Evolutionary conservation across 2,888 invertebrate genomes (phyloP), one percentile per base, ranked within the genome.

Genomic region (Pediacus dermestoides): DNA sequence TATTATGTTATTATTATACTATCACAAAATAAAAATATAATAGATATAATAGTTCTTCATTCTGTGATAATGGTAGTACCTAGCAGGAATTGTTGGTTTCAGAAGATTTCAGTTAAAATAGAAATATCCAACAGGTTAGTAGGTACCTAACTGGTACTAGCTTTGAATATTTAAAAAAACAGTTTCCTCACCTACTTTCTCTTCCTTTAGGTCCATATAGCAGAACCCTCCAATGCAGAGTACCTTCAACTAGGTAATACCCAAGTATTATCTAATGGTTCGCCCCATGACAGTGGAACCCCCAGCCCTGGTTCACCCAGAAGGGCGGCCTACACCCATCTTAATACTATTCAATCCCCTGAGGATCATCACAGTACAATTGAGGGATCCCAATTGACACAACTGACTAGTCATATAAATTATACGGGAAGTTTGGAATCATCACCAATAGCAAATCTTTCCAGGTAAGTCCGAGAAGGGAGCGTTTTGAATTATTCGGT

Each of bases 321-420:
- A 33, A 47, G 55, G 13, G 48, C 48, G 8, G 51, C 52, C 16
- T 63, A 59, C 34, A 55, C 60, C 4, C 60, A 58, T 45, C 39
- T 64, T 21, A 43, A 44, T 31, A 25, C 46, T 7, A 43, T 53
- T 22, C 52, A 49, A n/a, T 16, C 57, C 3, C 44, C 55, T n/a
- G 54, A 53, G 6, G 60, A 63, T 15, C 61, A 60, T 23, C 57
- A 42, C 34, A 44, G 34, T 30, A 45, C 44, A n/a, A 49, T 58
- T 18, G 61, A 58, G 34, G 52, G 53, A 7, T 58, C 63, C 3
- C 66, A 67, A 42, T 49, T 68, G 4, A 68, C 67, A 2, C 67
- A 64, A 36, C 56, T 68, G 14, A 66, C 67, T 26, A 66, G 57
- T 38, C 67, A 68, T 37, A 68, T 68, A 30, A 66, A 61, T 42